Evolutionary conservation across 2,113 vertebrate species (phyloP).

Genomic region (Himantopus leucocephalus): DNA sequence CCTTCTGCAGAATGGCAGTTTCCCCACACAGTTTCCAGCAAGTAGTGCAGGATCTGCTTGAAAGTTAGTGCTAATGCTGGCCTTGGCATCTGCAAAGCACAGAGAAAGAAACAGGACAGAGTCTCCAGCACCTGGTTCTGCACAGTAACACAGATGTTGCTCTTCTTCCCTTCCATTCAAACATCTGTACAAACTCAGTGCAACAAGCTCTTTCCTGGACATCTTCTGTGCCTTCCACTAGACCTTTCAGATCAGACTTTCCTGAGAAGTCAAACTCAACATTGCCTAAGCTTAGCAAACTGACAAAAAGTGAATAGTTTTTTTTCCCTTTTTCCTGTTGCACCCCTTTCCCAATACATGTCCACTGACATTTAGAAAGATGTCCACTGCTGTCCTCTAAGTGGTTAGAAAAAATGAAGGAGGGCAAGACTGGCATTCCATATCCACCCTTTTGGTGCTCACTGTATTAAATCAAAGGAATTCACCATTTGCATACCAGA

Average conservation of each 20-base stretch:
- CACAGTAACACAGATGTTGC: not conserved
- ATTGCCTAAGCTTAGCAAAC: not conserved
- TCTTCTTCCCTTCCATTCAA: not conserved
- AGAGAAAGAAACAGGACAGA: not conserved
- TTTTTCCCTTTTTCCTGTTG: not conserved
- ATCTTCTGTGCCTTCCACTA: not conserved
- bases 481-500: fast-evolving
- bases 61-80: not conserved
- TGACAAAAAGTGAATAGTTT: not conserved
- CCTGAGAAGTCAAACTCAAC: not conserved
- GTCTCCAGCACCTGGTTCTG: not conserved
- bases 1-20: not conserved
- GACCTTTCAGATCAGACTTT: not conserved
- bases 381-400: no score
- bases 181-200: not conserved
- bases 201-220: not conserved
- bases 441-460: not conserved
- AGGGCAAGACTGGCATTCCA: not conserved
- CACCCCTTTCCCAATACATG: not conserved
- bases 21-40: not conserved
- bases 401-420: not conserved
- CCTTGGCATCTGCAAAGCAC: not conserved
- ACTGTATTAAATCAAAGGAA: not conserved
- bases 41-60: not conserved
- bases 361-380: not conserved